These are phyloP conservation scores for Passer montanus DNA, from an alignment of 2,113 vertebrate species.

Conservation along the genomic window DNA sequence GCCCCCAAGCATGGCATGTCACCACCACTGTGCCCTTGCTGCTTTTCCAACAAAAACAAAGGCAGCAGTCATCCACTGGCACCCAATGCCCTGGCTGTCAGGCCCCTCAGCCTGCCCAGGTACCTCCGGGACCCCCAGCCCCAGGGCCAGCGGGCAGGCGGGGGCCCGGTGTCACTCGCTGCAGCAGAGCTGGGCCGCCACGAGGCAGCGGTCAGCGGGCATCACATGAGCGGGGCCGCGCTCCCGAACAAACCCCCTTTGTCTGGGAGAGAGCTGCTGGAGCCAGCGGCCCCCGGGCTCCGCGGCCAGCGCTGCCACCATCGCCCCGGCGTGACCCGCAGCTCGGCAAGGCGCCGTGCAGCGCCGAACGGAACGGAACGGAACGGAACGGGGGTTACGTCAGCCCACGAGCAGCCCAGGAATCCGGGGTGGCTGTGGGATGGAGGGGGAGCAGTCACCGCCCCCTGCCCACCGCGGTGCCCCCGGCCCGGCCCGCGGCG, in stretches of 20 bases:
- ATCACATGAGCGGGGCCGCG: background rate
- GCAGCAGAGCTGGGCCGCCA: fast-evolving
- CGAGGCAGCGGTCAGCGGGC: background rate
- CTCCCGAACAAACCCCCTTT: slow-evolving; percentile 19
- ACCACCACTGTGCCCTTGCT: fast-evolving
- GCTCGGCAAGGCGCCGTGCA: background rate
- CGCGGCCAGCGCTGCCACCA: background rate
- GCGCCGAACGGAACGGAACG: fast-evolving
- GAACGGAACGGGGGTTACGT: background rate
- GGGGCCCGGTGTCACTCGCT: background rate
- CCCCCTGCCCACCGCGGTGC: background rate
- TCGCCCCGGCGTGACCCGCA: background rate
- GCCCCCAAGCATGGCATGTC: fast-evolving
- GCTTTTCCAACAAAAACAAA: background rate
- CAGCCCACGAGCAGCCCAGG: background rate
- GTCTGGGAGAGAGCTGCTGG: background rate
- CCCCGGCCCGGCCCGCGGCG: fast-evolving
- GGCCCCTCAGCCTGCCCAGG: background rate
- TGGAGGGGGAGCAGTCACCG: background rate
- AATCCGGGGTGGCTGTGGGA: background rate
- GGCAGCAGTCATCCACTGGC: fast-evolving
- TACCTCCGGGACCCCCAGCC: fast-evolving
- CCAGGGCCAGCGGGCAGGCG: background rate
- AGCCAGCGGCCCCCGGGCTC: background rate
- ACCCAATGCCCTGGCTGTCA: background rate